Percentiles rank a stretch among this genome's conserved stretches.
Conservation (phyloP, 1,140 invertebrate species). For the Temnothorax longispinosus region DNA sequence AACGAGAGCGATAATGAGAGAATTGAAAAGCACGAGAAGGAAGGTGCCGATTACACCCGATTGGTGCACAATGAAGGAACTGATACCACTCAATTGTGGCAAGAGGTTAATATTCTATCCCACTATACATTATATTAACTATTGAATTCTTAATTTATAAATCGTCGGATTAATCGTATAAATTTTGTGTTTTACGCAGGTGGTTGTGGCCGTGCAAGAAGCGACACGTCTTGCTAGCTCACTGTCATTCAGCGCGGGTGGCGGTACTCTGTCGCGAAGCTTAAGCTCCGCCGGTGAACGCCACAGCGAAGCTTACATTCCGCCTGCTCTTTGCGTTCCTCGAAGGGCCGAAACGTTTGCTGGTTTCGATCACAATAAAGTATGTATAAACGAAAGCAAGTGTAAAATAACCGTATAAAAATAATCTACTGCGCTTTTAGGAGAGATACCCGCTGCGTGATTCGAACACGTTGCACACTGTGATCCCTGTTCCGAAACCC, state of each 20-base stretch:
- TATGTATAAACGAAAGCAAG: slow-evolving; percentile 61
- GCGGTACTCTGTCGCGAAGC: slow-evolving; percentile 93
- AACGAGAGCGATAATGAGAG: slow-evolving; percentile 79
- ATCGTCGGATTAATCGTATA: not conserved
- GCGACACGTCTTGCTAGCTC: slow-evolving; percentile 91
- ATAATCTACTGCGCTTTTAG: slow-evolving; percentile 71
- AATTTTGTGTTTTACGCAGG: slow-evolving; percentile 68
- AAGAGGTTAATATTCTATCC: slow-evolving; percentile 76
- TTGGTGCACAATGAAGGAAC: slow-evolving; percentile 80
- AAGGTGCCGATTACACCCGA: slow-evolving; percentile 81
- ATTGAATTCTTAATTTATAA: not conserved
- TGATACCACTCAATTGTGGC: slow-evolving; percentile 81
- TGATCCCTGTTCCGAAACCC: slow-evolving; percentile 70
- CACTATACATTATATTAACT: not conserved
- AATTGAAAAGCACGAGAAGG: slow-evolving; percentile 78
- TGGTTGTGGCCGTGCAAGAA: slow-evolving; percentile 86
- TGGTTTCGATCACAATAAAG: slow-evolving; percentile 93
- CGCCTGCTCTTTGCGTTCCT: slow-evolving; percentile 91
- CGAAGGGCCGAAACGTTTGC: slow-evolving; percentile 97
- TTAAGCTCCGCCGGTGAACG: slow-evolving; percentile 96
- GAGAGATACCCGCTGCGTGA: slow-evolving; percentile 86
- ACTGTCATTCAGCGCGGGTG: slow-evolving; percentile 88
- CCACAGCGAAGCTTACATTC: slow-evolving; percentile 93
- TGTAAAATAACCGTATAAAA: not conserved
- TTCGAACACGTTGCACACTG: slow-evolving; percentile 75